Evolutionary conservation across 2,113 vertebrate species (phyloP).

Genomic region (Pseudorectes ferrugineus): DNA sequence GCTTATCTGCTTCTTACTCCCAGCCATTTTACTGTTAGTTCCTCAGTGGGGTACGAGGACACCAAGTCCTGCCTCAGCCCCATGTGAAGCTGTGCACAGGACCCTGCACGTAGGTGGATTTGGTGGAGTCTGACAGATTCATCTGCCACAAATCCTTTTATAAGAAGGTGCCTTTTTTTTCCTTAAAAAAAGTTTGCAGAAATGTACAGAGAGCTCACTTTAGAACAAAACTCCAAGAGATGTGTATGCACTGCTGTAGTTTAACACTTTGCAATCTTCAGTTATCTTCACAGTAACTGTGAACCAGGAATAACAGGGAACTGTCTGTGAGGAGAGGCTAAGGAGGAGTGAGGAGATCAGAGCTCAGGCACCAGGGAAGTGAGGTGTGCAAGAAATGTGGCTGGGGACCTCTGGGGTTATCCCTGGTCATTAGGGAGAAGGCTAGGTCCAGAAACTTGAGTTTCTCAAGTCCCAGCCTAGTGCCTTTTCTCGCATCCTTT

Average conservation of each 20-base stretch:
- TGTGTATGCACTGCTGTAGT: background rate
- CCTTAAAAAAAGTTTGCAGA: background rate
- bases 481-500: background rate
- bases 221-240: background rate
- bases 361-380: background rate
- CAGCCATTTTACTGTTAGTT: background rate
- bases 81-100: background rate
- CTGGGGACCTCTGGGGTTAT: background rate
- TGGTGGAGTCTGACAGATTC: background rate
- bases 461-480: background rate
- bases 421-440: background rate
- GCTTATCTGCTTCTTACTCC: background rate
- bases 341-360: background rate
- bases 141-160: background rate
- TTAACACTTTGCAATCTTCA: background rate
- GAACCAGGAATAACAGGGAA: background rate
- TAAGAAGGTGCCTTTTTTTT: background rate
- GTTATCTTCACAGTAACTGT: background rate
- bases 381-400: background rate
- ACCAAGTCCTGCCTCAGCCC: background rate
- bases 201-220: background rate
- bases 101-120: fast-evolving
- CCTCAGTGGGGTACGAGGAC: background rate
- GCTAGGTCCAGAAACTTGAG: background rate
- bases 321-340: background rate